These are phyloP conservation scores for Hippocampus comes DNA, from an alignment of 2,113 vertebrate species.

Conservation along the genomic window DNA sequence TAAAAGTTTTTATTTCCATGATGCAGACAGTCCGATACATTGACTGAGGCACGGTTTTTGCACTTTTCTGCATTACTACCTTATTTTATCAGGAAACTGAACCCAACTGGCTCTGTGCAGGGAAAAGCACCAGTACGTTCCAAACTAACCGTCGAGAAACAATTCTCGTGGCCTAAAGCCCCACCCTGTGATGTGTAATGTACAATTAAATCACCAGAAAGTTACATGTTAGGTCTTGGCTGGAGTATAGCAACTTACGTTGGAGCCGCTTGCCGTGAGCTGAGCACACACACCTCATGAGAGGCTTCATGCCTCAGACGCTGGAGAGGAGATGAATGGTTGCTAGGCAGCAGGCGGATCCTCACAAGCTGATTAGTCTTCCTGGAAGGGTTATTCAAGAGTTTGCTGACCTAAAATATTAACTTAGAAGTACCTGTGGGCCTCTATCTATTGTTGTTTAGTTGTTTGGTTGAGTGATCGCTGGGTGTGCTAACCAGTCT, in stretches of 20 bases:
- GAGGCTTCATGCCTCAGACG: conserved; percentile 38
- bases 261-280: not conserved
- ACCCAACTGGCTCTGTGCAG: too few species aligned
- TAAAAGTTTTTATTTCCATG: not conserved
- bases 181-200: not conserved
- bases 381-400: conserved; percentile 16
- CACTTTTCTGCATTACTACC: too few species aligned
- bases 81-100: too few species aligned
- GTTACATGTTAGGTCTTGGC: not conserved
- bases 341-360: conserved; percentile 65
- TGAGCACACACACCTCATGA: conserved; percentile 17
- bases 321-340: conserved; percentile 46
- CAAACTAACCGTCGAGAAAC: too few species aligned
- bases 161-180: not conserved
- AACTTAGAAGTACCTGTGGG: conserved; percentile 30
- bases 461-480: conserved; percentile 41
- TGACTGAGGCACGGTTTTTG: too few species aligned
- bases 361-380: conserved; percentile 25
- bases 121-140: too few species aligned
- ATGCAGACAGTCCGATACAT: too few species aligned
- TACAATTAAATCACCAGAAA: not conserved
- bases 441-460: conserved; percentile 7
- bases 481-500: conserved; percentile 30
- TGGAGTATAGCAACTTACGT: not conserved
- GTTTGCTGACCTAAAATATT: conserved; percentile 16